Base-by-base conservation (phyloP, 1,140 invertebrate species). In the Pinna nobilis region DNA sequence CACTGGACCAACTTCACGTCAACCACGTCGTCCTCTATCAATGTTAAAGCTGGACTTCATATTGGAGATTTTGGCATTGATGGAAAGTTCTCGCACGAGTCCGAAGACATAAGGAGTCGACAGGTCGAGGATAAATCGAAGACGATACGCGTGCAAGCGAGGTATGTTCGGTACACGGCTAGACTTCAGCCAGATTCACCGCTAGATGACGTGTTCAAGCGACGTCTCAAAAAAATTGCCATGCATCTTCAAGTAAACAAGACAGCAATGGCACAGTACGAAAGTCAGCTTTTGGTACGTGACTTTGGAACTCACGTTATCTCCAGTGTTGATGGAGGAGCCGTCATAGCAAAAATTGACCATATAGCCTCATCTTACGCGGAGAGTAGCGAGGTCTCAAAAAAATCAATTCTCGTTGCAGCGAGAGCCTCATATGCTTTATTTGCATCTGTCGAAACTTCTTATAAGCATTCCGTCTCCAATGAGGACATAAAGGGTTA, bases 271-370 rank as follows among this genome's bases (percentile, higher is more conserved):
- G 83, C 82, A 1, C 37, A 63, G 9, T 85, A 84, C 60, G 63
- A 78, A 23, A 72, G 70, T 25, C 72, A 85, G 55, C 59, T 86
- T 11, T 35, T 86, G 1, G 76, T 86, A 2, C 47, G 85, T 53
- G 83, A 85, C 53, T 86, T 77, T 69, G 85, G 85, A 51, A 83
- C 82, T 13, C 83, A 84, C 57, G 51, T 78, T 49, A 44, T 80
- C 11, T 76, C 65, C 6, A 71, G 66, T 35, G 65, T 76, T 18
- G 77, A 83, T 23, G 80, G 78, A 3, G 83, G 83, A 11, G 83
- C 80, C 3, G 70, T 71, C 18, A n/a, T 82, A 2, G 74, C 35
- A 15, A 60, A 65, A 28, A 9, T 55, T 5, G 70, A 72, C 15
- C 41, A 72, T 15, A 72, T 72, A 2, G 65, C 55, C 32, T 57